Evolutionary conservation across 2,113 vertebrate genomes (phyloP), one percentile per base, ranked within the genome.

Genomic region (Oriolus oriolus): DNA sequence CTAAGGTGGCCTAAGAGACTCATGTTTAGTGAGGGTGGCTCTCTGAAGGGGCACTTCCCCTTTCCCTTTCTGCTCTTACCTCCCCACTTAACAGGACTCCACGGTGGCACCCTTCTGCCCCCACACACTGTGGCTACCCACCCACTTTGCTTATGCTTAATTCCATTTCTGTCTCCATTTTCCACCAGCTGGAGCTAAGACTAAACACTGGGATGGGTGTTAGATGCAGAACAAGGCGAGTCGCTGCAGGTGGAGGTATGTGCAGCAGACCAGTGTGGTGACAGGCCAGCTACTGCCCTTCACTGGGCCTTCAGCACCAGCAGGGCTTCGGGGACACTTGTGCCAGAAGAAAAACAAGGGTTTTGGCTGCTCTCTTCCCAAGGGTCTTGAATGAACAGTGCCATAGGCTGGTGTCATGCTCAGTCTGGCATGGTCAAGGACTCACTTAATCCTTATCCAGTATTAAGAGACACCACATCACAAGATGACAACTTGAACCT

Each of bases 211-310:
- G 41, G 49, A 30, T 37, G 19, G 9, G 9, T 28, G 16, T 28
- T 56, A 68, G 66, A 41, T 21, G 15, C 57, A 41, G 60, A 50
- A 33, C 0, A 4, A 73, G 11, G 39, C 2, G 11, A 41, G 28
- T 13, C 0, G 0, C 21, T 41, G 59, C 19, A 21, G 44, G 27
- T 2, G 3, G 50, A 60, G 24, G 24, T 33, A 14, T 0, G 0
- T 1, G 7, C 4, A 17, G 35, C 73, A 74, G 39, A 45, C 64
- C 9, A 1, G 20, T 73, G 42, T 3, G 10, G 28, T 42, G 39
- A 52, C 12, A 5, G 35, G 13, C 6, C 66, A 68, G 13, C 16
- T 41, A 6, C 19, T 27, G 23, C 30, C 45, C 27, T 10, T 39
- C 49, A 27, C 50, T 3, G 19, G 59, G 33, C 31, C 9, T 49